Evolutionary conservation across 1,140 invertebrate genomes (phyloP).

Genomic region (Ips nitidus): DNA sequence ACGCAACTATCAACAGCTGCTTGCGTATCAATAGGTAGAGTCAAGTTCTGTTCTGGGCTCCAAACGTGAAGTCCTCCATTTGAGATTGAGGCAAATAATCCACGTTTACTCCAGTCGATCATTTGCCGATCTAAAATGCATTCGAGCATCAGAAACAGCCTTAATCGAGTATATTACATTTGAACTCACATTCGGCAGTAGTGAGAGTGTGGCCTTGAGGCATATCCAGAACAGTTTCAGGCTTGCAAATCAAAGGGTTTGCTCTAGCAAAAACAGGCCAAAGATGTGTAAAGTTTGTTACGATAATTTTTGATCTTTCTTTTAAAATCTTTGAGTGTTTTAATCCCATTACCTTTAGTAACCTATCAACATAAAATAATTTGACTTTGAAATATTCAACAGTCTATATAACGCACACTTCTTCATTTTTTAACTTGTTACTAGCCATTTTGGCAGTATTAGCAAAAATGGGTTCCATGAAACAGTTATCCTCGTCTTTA

Average conservation of each 20-base stretch:
- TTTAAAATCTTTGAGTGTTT: neutral
- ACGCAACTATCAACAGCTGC: neutral
- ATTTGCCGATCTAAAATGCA: neutral
- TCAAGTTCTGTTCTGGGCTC: no score
- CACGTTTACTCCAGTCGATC: neutral
- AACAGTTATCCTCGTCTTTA: neutral
- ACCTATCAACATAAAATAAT: neutral
- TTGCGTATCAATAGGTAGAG: no score
- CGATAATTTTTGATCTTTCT: no score
- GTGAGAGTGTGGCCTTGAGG: neutral
- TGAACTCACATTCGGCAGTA: neutral
- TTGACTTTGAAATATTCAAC: neutral
- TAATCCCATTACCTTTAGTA: neutral
- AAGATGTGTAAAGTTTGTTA: neutral
- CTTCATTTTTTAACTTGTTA: neutral
- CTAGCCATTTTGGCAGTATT: constrained; percentile 1
- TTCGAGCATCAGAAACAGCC: neutral
- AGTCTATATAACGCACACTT: constrained; percentile 3
- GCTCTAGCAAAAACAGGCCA: constrained; percentile 12
- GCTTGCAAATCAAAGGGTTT: constrained; percentile 13
- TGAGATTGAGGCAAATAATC: neutral
- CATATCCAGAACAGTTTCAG: constrained; percentile 13
- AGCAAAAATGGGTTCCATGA: neutral
- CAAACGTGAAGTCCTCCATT: neutral
- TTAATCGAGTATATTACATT: neutral